Evolutionary conservation across 1,140 invertebrate genomes (phyloP), one percentile per base, ranked within the genome.

Genomic region (Thalassaphorura encarpata): DNA sequence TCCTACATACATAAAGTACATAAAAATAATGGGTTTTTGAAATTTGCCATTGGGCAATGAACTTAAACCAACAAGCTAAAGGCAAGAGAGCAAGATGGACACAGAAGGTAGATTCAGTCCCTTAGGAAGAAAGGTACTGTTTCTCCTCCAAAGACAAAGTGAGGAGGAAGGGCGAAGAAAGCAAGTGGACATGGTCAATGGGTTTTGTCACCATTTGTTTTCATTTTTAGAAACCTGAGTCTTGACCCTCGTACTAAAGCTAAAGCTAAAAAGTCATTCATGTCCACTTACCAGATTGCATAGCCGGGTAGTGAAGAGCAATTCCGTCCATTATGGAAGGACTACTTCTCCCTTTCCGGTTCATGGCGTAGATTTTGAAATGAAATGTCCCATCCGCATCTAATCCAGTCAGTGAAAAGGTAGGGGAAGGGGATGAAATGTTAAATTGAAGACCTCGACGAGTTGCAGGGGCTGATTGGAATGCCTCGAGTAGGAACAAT

Each of bases 291-390:
- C 86, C 84, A 68, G 84, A 86, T 51, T 83, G 75, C 71, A 85
- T 88, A 67, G 88, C 85, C 0, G 85, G 82, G 67, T 86, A 83
- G 29, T 80, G 76, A 65, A 87, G 82, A 1, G 84, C 84, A 36
- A 85, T 77, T 64, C 85, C 84, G 53, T 82, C 82, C 31, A 89
- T 73, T 1, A 79, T 73, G 13, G 84, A 78, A 0, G 82, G 76
- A 40, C 76, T 72, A 57, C 84, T 86, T 43, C 81, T 75, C 1
- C 87, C 87, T 72, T 89, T 89, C 28, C 79, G 78, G 71, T 89
- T 90, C 51, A 83, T 78, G 1, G 86, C 81, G 60, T 81, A 85
- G 18, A 89, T 79, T 13, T 78, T 77, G 18, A 89, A 79, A 51
- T 83, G 76, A 67, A 84, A 83, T 1, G 81, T 79, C 8, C 84